These are phyloP conservation scores for Ectemnius cavifrons DNA, from an alignment of 2,888 invertebrate species.

Conservation along the genomic window DNA sequence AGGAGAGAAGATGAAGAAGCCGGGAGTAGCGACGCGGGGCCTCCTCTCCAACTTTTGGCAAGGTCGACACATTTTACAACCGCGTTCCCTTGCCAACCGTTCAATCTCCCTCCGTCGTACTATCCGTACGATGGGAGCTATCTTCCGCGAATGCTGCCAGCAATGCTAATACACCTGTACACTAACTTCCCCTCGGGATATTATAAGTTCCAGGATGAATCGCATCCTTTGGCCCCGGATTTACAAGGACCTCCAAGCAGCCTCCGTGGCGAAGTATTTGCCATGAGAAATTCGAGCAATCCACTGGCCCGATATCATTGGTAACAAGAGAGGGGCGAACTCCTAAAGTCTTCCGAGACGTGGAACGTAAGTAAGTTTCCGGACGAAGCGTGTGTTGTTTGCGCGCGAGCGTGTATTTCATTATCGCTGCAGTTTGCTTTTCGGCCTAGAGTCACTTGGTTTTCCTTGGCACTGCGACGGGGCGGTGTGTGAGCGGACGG, in stretches of 20 bases:
- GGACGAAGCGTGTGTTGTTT: constrained; percentile 53
- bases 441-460: constrained; percentile 72
- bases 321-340: too few relatives aligned
- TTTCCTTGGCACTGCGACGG: constrained; percentile 46
- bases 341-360: too few relatives aligned
- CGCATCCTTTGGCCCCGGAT: too few relatives aligned
- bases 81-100: constrained; percentile 64
- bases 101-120: constrained; percentile 47
- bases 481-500: constrained; percentile 2
- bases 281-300: neutral
- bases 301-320: too few relatives aligned
- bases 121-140: constrained; percentile 9
- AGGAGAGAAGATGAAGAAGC: constrained; percentile 54
- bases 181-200: too few relatives aligned
- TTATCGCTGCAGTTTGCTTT: constrained; percentile 70
- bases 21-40: constrained; percentile 12
- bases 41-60: constrained; percentile 72
- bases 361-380: too few relatives aligned
- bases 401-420: constrained; percentile 55
- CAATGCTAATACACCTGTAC: neutral
- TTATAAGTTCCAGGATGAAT: too few relatives aligned
- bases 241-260: too few relatives aligned
- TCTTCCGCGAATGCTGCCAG: neutral
- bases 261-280: too few relatives aligned
- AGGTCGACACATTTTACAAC: constrained; percentile 69